Percentiles rank a stretch among this genome's conserved stretches.
Conservation (phyloP, 2,888 invertebrate species). For the Hemistola chrysoprasaria region DNA sequence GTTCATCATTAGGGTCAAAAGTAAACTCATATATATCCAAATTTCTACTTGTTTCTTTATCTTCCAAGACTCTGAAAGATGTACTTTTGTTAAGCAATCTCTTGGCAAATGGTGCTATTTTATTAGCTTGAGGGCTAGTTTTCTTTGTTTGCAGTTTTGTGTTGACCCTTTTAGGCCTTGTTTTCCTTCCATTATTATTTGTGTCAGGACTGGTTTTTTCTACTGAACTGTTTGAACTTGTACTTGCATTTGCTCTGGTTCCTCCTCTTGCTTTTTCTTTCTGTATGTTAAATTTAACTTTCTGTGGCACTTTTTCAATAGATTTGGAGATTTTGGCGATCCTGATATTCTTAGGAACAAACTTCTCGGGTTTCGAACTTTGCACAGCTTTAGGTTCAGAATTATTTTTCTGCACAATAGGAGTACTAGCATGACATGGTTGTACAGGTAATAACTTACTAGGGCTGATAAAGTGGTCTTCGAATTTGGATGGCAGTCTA, state of each 20-base stretch:
- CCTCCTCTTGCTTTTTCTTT: no score
- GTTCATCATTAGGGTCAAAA: constrained; percentile 72
- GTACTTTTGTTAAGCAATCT: constrained; percentile 38
- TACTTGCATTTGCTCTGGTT: constrained; percentile 4
- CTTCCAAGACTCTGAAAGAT: constrained; percentile 56
- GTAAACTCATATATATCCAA: constrained; percentile 74
- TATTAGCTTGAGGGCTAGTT: constrained; percentile 18
- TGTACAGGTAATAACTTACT: constrained; percentile 55
- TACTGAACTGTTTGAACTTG: constrained; percentile 15
- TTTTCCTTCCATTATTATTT: constrained; percentile 50
- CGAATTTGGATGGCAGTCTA: constrained; percentile 60
- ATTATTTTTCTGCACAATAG: constrained; percentile 40
- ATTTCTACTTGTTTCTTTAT: constrained; percentile 45
- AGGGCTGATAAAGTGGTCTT: constrained; percentile 63
- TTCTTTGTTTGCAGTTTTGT: constrained; percentile 22
- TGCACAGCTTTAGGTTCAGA: constrained; percentile 14
- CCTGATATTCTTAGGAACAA: no score
- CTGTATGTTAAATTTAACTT: constrained; percentile 1
- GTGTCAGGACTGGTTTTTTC: constrained; percentile 43
- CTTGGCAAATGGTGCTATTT: constrained; percentile 20
- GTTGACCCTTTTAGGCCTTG: constrained; percentile 8
- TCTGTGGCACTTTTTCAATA: constrained; percentile 9
- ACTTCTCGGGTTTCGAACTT: no score
- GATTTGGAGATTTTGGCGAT: no score
- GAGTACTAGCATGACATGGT: constrained; percentile 64